Evolutionary conservation across 2,113 vertebrate genomes (phyloP), one percentile per base, ranked within the genome.

Genomic region (Formicarius rufipectus): DNA sequence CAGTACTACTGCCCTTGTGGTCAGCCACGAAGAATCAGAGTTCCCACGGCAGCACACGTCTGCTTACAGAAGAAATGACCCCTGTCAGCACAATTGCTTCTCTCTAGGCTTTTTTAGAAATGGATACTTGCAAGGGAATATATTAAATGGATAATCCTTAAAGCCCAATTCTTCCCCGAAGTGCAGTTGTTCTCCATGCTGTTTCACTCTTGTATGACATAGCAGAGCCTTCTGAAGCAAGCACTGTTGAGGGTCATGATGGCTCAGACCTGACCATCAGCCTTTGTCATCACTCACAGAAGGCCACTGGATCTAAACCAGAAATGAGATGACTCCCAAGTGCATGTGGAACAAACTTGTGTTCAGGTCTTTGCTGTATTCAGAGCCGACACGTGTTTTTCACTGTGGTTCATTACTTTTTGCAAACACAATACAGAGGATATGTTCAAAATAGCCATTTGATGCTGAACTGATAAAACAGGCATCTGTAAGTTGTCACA

Each of bases 381-480:
- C 64, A 81, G 66, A 81, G 56, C 20, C 71, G 59, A 67, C 6
- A 19, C 12, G 24, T 5, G 3, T 56, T 68, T 83, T 72, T 63
- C 45, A 28, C 9, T 55, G 15, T 1, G 2, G 31, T 66, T 97
- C 42, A 30, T 90, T 89, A 60, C 76, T 79, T 91, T 92, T 78
- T 80, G 73, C 44, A 23, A 84, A 53, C 56, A 47, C 24, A n/a
- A 18, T 45, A 6, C 24, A 94, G 39, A 87, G 78, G 91, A 82
- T n/a, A 19, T 27, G 23, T 77, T 95, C 67, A 88, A 90, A 94
- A 78, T 53, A 91, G 84, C 52, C 59, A 12, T 68, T 86, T 77
- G 91, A 62, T 95, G 42, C 22, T 79, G 84, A 90, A 75, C 50
- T 62, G 82, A 55, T 92, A 63, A 95, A 95, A 63, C 25, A 69